Conservation (phyloP, 2,113 vertebrate genomes). For the Perca fluviatilis region DNA sequence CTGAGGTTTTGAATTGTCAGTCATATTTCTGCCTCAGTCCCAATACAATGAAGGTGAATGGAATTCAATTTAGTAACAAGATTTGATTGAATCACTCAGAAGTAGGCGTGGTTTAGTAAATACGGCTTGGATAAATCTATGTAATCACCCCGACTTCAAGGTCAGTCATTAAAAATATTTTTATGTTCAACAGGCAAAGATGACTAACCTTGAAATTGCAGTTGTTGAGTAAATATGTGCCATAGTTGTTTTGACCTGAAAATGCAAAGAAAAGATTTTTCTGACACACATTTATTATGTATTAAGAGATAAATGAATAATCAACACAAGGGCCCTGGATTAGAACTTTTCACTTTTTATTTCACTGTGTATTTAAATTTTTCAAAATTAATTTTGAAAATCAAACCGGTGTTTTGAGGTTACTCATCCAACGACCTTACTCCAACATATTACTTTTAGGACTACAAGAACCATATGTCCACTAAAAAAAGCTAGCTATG, state of each 20-base stretch:
- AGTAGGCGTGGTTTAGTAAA: not conserved
- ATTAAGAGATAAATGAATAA: not conserved
- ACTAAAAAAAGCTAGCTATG: not conserved
- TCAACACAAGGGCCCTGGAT: not conserved
- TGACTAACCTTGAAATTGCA: no score
- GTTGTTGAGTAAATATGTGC: no score
- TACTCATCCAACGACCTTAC: not conserved
- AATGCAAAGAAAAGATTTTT: not conserved
- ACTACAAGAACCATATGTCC: not conserved
- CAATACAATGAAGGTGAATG: not conserved
- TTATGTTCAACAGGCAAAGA: not conserved
- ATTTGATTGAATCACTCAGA: not conserved
- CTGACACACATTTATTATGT: not conserved
- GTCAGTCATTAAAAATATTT: not conserved
- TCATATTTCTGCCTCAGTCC: not conserved
- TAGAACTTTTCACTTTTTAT: not conserved
- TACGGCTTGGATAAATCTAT: not conserved
- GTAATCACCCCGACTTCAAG: not conserved
- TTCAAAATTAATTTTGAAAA: not conserved
- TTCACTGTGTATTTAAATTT: not conserved
- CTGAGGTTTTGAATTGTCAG: slow-evolving; percentile 1
- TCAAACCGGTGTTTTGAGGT: not conserved
- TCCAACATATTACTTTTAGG: not conserved
- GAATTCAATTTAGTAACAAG: not conserved
- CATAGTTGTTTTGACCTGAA: not conserved